These are phyloP conservation scores for Harpegnathos saltator DNA, from an alignment of 1,140 invertebrate species.

Conservation along the genomic window DNA sequence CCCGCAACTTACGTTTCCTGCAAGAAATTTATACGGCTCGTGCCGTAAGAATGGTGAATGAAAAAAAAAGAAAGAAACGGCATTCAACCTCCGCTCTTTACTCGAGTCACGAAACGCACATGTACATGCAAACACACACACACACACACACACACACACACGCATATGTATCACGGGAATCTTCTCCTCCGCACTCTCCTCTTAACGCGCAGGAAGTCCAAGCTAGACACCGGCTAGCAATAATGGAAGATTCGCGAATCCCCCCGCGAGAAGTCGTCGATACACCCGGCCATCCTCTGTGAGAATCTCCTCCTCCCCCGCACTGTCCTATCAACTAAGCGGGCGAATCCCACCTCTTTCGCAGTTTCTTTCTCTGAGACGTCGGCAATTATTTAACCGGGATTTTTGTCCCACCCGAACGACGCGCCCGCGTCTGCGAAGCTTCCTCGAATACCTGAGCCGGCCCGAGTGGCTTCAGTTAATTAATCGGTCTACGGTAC, in stretches of 20 bases:
- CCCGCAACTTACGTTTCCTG: background rate
- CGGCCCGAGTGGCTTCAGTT: conserved; percentile 71
- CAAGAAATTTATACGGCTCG: background rate
- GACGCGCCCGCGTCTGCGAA: conserved; percentile 35
- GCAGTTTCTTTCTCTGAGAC: conserved; percentile 49
- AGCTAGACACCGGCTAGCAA: conserved; percentile 51
- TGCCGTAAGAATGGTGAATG: background rate
- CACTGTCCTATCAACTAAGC: background rate
- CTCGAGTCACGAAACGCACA: background rate
- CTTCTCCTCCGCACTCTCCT: background rate
- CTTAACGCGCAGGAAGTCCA: conserved; percentile 15
- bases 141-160: no score
- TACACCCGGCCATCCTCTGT: background rate
- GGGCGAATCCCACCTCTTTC: conserved; percentile 23
- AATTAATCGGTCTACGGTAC: conserved; percentile 76
- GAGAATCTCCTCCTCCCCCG: no score
- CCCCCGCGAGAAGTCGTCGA: background rate
- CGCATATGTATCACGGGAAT: background rate
- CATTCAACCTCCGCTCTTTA: background rate
- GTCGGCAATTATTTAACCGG: conserved; percentile 76
- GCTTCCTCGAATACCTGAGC: conserved; percentile 41
- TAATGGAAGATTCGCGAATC: conserved; percentile 48
- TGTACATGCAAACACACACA: no score
- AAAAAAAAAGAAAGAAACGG: background rate
- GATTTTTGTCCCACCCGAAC: conserved; percentile 69